Base-by-base conservation (phyloP, 2,113 vertebrate species). In the Sula dactylatra region DNA sequence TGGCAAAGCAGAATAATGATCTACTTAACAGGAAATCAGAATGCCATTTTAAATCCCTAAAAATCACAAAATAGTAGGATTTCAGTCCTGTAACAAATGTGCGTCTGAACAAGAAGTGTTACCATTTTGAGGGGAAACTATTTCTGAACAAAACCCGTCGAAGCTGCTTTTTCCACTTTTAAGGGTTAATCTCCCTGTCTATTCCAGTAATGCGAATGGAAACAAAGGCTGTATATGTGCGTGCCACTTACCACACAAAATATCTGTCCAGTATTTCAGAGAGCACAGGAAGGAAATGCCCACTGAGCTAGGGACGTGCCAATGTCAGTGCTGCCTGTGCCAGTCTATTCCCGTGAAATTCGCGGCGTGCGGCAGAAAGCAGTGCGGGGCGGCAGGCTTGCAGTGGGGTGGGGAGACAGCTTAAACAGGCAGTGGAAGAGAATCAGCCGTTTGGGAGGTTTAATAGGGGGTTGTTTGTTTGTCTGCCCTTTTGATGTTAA, bases 211-310 rank as follows among this genome's bases (percentile, higher is more conserved):
- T 1, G 31, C 4, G 10, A 87, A 78, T 47, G 88, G 86, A 89
- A 82, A 97, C 94, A 97, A 90, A 95, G 92, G 54, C 86, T 82
- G 87, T 56, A 15, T 77, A 90, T 81, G 71, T 72, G 70, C 87
- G 73, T 81, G 90, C 65, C 54, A 81, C 88, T 91, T 79, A 92
- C 45, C 87, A 86, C 70, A 82, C 86, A 71, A 84, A 93, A 73
- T 62, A 84, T 84, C 93, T 19, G 6, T 66, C 89, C 93, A 94
- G 94, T 44, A 86, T 93, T 96, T 90, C 81, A 78, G 65, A 64
- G 50, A 70, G 95, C 80, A 76, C 82, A 96, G 94, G 94, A 95
- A 94, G 90, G 89, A 97, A 95, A 93, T 96, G 93, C 86, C 94
- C 82, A 86, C 93, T 88, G 94, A 79, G 88, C 44, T 27, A 81